phyloP scores from a whole-genome alignment of 2,888 invertebrate species.

The Acanthosepion esculentum region DNA sequence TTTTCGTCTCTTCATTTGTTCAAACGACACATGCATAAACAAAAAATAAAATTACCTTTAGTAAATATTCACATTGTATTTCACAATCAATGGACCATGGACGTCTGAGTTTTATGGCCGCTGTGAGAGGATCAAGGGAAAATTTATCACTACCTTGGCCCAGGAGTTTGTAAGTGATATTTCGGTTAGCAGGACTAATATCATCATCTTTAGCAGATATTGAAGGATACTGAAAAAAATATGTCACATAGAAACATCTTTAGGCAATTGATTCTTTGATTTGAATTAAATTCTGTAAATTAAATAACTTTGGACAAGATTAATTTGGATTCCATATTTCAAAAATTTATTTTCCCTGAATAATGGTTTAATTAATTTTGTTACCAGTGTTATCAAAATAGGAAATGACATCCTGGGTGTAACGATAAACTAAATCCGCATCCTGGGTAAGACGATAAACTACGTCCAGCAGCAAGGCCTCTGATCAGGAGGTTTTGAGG shows the following conservation, averaged over 20 bases:
- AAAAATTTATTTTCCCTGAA: background rate
- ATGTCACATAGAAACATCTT: no score
- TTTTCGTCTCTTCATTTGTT: no score
- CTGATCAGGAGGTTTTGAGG: no score
- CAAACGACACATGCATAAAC: background rate
- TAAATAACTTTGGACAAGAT: no score
- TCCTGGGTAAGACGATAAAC: no score
- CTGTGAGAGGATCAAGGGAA: conserved; percentile 49
- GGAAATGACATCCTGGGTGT: no score
- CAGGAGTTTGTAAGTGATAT: conserved; percentile 49
- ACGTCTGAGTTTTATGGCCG: conserved; percentile 47
- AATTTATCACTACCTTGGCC: conserved; percentile 51
- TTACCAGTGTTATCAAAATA: background rate
- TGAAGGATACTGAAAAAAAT: conserved; percentile 46
- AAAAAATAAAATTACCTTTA: conserved; percentile 47
- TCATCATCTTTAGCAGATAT: conserved; percentile 51
- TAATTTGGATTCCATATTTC: background rate
- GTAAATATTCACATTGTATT: conserved; percentile 42
- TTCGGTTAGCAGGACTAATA: conserved; percentile 46
- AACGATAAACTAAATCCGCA: no score
- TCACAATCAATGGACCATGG: conserved; percentile 52
- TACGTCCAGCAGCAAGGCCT: no score
- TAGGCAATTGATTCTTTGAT: no score
- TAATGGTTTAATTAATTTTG: background rate
- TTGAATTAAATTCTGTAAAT: no score